These are phyloP conservation scores for Dichetophora obliterata DNA, from an alignment of 2,888 invertebrate species.

Conservation along the genomic window DNA sequence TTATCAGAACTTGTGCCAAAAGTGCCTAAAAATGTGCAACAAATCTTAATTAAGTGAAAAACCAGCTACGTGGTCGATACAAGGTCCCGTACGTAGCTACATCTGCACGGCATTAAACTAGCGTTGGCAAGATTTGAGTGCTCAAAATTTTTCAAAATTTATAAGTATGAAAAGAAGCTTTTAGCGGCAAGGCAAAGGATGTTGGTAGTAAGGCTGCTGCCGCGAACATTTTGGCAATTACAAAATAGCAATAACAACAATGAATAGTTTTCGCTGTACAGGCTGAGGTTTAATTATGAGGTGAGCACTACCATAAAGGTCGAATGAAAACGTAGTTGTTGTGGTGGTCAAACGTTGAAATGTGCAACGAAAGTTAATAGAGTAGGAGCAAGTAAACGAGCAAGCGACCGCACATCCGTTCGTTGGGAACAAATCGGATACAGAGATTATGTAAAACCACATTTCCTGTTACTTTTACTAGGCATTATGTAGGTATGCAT, in stretches of 20 bases:
- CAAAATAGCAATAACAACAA: neutral
- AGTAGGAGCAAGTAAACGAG: neutral
- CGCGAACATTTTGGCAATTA: slow-evolving; percentile 3
- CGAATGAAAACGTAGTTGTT: too few relatives aligned
- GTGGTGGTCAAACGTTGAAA: neutral
- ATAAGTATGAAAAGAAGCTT: neutral
- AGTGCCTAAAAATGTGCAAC: slow-evolving; percentile 1
- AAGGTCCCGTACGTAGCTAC: neutral
- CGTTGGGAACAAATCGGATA: slow-evolving; percentile 15
- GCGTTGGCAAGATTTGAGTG: too few relatives aligned
- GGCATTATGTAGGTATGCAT: too few relatives aligned
- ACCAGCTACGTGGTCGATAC: too few relatives aligned
- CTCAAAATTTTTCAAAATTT: neutral
- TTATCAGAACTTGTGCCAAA: neutral
- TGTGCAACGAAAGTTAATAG: slow-evolving; percentile 15
- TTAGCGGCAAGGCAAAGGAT: neutral
- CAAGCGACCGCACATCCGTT: neutral
- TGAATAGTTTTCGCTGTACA: neutral
- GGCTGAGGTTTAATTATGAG: neutral
- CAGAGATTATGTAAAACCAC: slow-evolving; percentile 31
- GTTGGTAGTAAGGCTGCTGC: neutral
- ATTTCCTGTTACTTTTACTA: slow-evolving; percentile 12
- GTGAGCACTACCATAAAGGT: neutral
- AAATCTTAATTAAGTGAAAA: neutral
- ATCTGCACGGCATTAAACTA: neutral